Evolutionary conservation across 2,888 invertebrate species (phyloP), one percentile per base, ranked within the genome.

Genomic region (Eledone cirrhosa): DNA sequence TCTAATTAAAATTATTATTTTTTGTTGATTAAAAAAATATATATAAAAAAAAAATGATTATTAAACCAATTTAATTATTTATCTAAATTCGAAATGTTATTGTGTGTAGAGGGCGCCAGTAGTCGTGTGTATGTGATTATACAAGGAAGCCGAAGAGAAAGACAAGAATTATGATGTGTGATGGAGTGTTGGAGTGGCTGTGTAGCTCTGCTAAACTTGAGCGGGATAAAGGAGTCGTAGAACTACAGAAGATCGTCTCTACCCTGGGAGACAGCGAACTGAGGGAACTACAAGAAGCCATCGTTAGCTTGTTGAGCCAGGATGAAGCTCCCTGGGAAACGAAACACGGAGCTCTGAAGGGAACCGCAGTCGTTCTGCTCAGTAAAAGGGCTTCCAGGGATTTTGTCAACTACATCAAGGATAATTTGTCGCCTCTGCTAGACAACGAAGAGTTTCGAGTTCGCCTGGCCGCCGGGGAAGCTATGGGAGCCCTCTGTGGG

Each of bases 361-460:
- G 90, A 11, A 86, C 89, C 14, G 90, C 90, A 82, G 87, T 88
- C 48, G 77, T 91, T 13, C 83, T 91, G 31, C 82, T 82, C 48
- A 79, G 81, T 24, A 78, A 76, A 13, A 80, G 82, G 22, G 84
- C 84, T 75, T 83, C 86, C 72, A 88, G 89, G 77, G 84, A 85
- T n/a, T 89, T 89, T 82, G 84, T 82, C 41, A 83, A 86, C 27
- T 79, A 83, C n/a, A 83, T 90, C 24, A 84, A 87, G 77, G 83
- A 83, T 14, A 81, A 87, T 48, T 86, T 90, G 16, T 78, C 90
- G 48, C 82, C 84, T 47, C 84, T 90, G 22, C 83, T 92, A 53
- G 90, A 90, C 53, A 91, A 92, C 84, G 80, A 82, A 29, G 92
- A 92, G 87, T 91, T 90, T 48, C 85, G 92, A 84, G 91, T 92